A percentile compares a stretch with the other conserved stretches of the same genome.
Evolutionary conservation across 53 echinoderm and acorn worm species (phyloP).

Genomic region (Patiria pectinifera): DNA sequence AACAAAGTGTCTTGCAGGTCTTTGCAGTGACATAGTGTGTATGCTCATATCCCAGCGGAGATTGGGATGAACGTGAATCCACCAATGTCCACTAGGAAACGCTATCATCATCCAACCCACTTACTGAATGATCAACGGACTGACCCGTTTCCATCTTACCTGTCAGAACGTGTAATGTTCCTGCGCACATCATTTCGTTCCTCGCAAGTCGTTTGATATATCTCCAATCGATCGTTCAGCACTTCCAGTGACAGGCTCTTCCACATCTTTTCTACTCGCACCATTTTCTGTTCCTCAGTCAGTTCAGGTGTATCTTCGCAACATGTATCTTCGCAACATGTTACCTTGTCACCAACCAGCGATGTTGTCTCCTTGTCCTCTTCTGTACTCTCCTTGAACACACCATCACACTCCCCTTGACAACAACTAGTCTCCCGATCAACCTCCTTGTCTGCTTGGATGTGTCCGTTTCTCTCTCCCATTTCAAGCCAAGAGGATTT

Average conservation of each 20-base stretch:
- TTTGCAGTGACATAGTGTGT: no score
- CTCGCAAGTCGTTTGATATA: conserved; percentile 14
- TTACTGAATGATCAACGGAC: background rate
- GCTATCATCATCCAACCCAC: no score
- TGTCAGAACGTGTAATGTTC: background rate
- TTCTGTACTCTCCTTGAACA: background rate
- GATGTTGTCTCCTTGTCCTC: background rate
- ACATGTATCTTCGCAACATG: background rate
- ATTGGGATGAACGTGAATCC: no score
- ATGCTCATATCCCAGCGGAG: no score
- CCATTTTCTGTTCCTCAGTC: conserved; percentile 9
- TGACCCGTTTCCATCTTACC: background rate
- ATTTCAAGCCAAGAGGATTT: background rate
- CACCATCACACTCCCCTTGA: background rate
- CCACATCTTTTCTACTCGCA: conserved; percentile 12
- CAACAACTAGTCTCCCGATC: background rate
- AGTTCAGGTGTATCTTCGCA: conserved; percentile 3
- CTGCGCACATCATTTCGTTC: background rate
- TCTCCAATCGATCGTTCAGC: conserved; percentile 35
- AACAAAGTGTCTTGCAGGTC: no score
- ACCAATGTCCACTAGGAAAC: no score
- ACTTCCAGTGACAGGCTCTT: conserved; percentile 18
- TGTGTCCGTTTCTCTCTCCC: background rate
- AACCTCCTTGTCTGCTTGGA: background rate
- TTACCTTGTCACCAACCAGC: background rate